Evolutionary conservation across 2,113 vertebrate species (phyloP).

Genomic region (Oncorhynchus clarkii): DNA sequence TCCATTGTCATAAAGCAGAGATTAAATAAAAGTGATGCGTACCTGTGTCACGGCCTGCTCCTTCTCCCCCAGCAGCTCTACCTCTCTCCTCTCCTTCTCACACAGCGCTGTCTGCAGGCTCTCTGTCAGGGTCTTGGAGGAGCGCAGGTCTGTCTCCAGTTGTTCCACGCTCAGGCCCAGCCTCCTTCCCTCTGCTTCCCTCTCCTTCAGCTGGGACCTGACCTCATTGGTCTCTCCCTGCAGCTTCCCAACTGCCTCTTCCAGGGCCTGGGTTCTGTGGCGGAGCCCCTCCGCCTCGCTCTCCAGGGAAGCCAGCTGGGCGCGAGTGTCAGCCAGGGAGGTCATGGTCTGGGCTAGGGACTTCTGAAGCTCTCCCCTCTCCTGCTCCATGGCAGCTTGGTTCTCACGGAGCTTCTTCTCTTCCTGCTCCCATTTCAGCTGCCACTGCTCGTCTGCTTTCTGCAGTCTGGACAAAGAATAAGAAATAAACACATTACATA

Average conservation of each 20-base stretch:
- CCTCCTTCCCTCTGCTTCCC: conserved; percentile 79
- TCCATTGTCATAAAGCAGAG: neutral
- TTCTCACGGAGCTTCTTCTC: conserved; percentile 65
- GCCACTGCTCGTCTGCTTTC: conserved; percentile 68
- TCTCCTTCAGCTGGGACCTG: conserved; percentile 67
- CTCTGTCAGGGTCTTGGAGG: conserved; percentile 79
- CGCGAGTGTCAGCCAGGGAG: conserved; percentile 59
- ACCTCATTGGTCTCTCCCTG: conserved; percentile 69
- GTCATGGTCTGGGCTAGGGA: conserved; percentile 64
- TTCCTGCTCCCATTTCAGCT: conserved; percentile 69
- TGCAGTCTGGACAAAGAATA: conserved; percentile 73
- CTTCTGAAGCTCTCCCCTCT: conserved; percentile 67
- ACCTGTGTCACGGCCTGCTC: conserved; percentile 85
- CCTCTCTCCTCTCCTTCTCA: conserved; percentile 84
- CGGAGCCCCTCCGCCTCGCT: conserved; percentile 72
- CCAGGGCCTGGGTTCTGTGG: conserved; percentile 70
- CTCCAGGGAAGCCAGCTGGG: conserved; percentile 67
- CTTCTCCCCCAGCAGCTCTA: conserved; percentile 82
- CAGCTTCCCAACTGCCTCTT: conserved; percentile 74
- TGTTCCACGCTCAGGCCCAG: conserved; percentile 82
- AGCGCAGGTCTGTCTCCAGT: conserved; percentile 83
- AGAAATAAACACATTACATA: neutral
- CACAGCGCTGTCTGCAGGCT: conserved; percentile 79
- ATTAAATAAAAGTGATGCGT: conserved; percentile 4
- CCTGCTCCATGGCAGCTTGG: conserved; percentile 70